These are phyloP conservation scores for Colletes gigas DNA, from an alignment of 1,140 invertebrate genomes.

Conservation along the genomic window DNA sequence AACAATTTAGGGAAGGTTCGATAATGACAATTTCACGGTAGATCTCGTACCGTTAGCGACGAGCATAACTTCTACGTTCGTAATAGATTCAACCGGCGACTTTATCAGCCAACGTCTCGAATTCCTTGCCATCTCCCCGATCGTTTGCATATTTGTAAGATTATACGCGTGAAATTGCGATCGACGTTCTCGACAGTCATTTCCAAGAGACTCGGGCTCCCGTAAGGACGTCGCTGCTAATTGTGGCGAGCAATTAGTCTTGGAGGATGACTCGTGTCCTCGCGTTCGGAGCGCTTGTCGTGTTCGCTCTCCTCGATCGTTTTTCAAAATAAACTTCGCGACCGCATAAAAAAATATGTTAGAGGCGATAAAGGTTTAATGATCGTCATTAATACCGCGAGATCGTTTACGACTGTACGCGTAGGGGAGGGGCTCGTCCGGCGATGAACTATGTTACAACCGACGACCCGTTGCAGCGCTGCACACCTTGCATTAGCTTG, in stretches of 20 bases:
- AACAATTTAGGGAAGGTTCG: too few relatives aligned
- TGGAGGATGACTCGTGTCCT: too few relatives aligned
- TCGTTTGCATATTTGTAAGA: neutral
- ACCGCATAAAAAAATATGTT: constrained; percentile 32
- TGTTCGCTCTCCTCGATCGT: constrained; percentile 14
- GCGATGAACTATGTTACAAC: constrained; percentile 70
- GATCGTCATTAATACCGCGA: constrained; percentile 74
- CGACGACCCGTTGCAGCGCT: constrained; percentile 64
- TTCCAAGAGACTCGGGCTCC: neutral
- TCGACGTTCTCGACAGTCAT: too few relatives aligned
- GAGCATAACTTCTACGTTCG: too few relatives aligned
- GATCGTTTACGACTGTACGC: constrained; percentile 68
- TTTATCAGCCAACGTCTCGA: too few relatives aligned
- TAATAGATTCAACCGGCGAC: too few relatives aligned
- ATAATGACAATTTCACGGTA: too few relatives aligned
- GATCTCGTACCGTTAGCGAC: too few relatives aligned
- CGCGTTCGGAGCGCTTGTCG: neutral
- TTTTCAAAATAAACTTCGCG: constrained; percentile 15
- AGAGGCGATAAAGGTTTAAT: constrained; percentile 70
- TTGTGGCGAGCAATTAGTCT: constrained; percentile 3
- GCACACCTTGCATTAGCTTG: constrained; percentile 62
- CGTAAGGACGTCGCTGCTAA: constrained; percentile 32
- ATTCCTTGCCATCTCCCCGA: too few relatives aligned
- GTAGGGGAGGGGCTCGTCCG: constrained; percentile 33
- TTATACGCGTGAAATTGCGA: neutral